Percentiles rank a stretch among this genome's conserved stretches.
phyloP scores from a whole-genome alignment of 2,888 invertebrate species.

The Netelia inedita region DNA sequence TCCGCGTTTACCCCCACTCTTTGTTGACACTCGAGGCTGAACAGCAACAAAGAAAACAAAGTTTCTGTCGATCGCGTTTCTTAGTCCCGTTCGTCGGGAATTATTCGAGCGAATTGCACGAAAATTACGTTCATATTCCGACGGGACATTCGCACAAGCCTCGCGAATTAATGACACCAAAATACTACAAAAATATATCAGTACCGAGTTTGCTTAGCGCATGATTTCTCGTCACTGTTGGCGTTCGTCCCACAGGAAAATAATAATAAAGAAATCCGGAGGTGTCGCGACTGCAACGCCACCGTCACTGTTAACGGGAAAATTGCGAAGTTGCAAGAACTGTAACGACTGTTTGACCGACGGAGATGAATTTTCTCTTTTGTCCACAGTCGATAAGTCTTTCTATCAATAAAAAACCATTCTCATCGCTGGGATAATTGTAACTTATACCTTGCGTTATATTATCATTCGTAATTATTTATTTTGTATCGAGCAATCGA shows the following conservation, averaged over 20 bases:
- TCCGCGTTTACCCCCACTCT: not conserved
- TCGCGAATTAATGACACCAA: not conserved
- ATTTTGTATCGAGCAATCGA: slow-evolving; percentile 40
- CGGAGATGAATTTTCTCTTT: not conserved
- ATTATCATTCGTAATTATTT: not conserved
- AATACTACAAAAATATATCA: not conserved
- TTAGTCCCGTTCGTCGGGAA: not conserved
- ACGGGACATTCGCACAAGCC: not conserved
- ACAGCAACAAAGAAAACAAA: not conserved
- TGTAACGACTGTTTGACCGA: not conserved
- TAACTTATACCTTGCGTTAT: no score
- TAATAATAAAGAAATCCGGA: slow-evolving; percentile 27
- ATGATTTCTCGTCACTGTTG: slow-evolving; percentile 20
- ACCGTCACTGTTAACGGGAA: not conserved
- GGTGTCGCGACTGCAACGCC: not conserved
- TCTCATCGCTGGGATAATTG: no score
- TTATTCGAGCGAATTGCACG: not conserved
- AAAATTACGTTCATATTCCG: not conserved
- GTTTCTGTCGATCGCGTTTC: not conserved
- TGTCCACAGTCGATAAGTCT: not conserved
- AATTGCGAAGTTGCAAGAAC: not conserved
- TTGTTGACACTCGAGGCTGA: not conserved
- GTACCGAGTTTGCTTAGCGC: not conserved
- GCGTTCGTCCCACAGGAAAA: slow-evolving; percentile 30
- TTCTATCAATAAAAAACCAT: not conserved